Evolutionary conservation across 2,797 vertebrate species (phyloP), one percentile per base, ranked within the genome.

Genomic region (Chelonia mydas): DNA sequence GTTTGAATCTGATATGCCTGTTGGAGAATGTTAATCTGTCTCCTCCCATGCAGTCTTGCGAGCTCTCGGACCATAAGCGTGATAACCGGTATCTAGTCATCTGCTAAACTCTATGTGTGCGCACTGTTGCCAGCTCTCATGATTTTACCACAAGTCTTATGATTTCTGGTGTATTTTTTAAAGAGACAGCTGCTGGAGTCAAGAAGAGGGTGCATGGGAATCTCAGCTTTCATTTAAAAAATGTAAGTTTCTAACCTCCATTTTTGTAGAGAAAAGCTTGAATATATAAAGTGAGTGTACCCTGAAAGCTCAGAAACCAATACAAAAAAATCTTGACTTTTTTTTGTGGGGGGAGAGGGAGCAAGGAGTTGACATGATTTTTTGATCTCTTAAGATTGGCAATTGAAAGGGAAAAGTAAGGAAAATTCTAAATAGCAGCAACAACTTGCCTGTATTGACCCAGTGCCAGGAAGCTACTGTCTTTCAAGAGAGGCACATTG

Each of bases 401-500:
- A 79, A 88, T 83, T 89, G 41, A 85, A 65, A 94, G 68, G 57
- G 12, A 50, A 21, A 37, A 81, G 37, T 37, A 41, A 51, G 88
- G 50, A 84, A 89, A 76, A 54, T 47, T 19, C 12, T 86, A 28
- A 77, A 84, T 84, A 76, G 65, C 7, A 61, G 28, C 13, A 33
- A 61, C 31, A 86, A 86, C 84, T 92, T 87, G 80, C 50, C 5
- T 10, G 1, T 91, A 57, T 87, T 92, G 45, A 90, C 92, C 84
- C 86, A 95, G 90, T 96, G 49, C 84, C 79, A 89, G 61, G 88
- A 91, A 54, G 17, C 21, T 90, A 72, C 78, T 92, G 57, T 86
- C 84, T 94, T 31, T 90, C 74, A 87, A 84, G 89, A 59, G 83
- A 89, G 59, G 2, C 51, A 87, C 83, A 61, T 83, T 96, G 96